A percentile compares a stretch with the other conserved stretches of the same genome.
These are phyloP conservation scores for Drosophila testacea DNA, from an alignment of 2,888 invertebrate species.

Conservation along the genomic window DNA sequence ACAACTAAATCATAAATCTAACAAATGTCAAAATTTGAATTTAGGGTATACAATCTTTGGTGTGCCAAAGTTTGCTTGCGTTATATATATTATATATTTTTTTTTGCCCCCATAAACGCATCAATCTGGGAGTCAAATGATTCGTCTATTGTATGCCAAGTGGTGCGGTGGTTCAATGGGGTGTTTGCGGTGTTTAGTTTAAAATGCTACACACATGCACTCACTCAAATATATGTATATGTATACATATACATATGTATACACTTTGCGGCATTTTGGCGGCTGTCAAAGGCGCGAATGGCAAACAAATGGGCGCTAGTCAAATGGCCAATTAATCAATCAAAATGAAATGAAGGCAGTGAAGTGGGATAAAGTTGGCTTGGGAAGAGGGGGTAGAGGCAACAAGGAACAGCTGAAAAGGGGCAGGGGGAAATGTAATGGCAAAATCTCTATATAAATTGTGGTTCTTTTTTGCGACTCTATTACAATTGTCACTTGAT, in stretches of 20 bases:
- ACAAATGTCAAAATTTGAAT: no score
- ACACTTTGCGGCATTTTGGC: slow-evolving; percentile 33
- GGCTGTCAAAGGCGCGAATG: slow-evolving; percentile 34
- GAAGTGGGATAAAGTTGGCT: background rate
- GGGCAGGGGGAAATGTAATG: slow-evolving; percentile 3
- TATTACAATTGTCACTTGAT: slow-evolving; percentile 68
- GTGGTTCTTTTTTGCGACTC: slow-evolving; percentile 21
- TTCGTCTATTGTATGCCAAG: slow-evolving; percentile 21
- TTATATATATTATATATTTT: background rate
- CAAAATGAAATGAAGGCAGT: slow-evolving; percentile 37
- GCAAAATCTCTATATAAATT: slow-evolving; percentile 17
- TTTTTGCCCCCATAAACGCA: slow-evolving; percentile 1
- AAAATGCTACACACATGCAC: slow-evolving; percentile 7
- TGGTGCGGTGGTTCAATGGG: background rate
- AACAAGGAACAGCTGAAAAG: background rate
- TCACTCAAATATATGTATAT: background rate
- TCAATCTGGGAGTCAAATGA: slow-evolving; percentile 22
- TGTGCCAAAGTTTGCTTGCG: no score
- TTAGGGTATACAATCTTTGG: no score
- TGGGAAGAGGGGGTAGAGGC: no score
- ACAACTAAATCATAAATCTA: no score
- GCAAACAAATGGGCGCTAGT: slow-evolving; percentile 42
- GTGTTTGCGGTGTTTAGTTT: slow-evolving; percentile 11
- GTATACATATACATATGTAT: background rate
- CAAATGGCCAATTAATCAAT: slow-evolving; percentile 74